These are phyloP conservation scores for Paguma larvata DNA, from an alignment of 2,797 vertebrate genomes.

Conservation along the genomic window DNA sequence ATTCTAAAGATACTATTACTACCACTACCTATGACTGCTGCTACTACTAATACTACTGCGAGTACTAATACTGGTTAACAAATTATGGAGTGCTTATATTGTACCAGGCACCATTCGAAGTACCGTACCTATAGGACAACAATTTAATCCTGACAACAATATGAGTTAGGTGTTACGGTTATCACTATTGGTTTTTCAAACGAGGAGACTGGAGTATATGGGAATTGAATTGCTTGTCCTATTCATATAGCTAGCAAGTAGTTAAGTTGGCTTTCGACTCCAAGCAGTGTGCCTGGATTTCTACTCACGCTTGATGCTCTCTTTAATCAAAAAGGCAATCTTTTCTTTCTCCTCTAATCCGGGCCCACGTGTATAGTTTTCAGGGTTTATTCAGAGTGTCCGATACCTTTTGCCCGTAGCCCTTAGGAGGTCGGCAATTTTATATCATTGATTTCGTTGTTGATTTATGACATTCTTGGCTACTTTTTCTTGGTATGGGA, in stretches of 20 bases:
- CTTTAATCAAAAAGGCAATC: not conserved
- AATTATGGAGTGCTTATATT: conserved; percentile 1
- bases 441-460: not conserved
- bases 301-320: not conserved
- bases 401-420: not conserved
- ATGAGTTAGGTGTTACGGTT: not conserved
- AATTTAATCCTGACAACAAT: conserved; percentile 4
- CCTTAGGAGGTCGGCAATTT: not conserved
- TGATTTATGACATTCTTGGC: not conserved
- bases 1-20: not conserved
- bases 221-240: not conserved
- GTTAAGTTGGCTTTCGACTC: not conserved
- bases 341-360: not conserved
- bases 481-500: conserved; percentile 17
- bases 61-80: not conserved
- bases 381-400: not conserved
- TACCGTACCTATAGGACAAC: not conserved
- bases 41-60: not conserved
- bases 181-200: not conserved
- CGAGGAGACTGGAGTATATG: not conserved
- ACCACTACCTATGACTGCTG: not conserved
- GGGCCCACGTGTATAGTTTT: not conserved
- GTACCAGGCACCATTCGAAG: not conserved
- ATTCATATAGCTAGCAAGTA: not conserved
- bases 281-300: not conserved